phyloP scores from a whole-genome alignment of 2,113 vertebrate genomes.

The Pyrgilauda ruficollis region DNA sequence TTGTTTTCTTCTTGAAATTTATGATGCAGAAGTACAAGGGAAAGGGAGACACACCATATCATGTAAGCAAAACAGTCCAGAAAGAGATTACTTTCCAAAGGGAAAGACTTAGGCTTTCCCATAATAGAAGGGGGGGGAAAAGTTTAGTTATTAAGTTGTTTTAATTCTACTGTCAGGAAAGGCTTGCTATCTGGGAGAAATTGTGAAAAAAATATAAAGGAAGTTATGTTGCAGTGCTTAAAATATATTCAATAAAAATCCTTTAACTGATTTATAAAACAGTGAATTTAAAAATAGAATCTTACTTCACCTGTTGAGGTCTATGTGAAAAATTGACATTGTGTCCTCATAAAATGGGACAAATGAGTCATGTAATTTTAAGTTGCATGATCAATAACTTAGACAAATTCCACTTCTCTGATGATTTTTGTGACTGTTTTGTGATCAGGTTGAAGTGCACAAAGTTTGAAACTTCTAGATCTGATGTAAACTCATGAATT shows the following conservation, averaged over 20 bases:
- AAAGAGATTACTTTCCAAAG: neutral
- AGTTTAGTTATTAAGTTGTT: neutral
- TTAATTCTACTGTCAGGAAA: neutral
- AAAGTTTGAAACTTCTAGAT: conserved; percentile 54
- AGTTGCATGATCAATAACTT: conserved; percentile 91
- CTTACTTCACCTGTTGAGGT: conserved; percentile 73
- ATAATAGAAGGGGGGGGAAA: neutral
- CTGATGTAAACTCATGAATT: neutral
- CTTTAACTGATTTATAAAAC: conserved; percentile 69
- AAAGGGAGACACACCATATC: neutral
- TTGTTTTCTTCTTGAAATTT: neutral
- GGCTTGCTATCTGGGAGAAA: neutral
- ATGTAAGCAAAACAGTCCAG: neutral
- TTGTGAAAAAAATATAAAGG: neutral
- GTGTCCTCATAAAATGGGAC: conserved; percentile 84
- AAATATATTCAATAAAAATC: conserved; percentile 67
- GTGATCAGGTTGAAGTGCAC: conserved; percentile 67
- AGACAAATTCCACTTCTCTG: conserved; percentile 91
- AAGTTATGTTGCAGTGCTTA: conserved; percentile 30
- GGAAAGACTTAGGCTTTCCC: neutral
- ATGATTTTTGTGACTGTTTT: conserved; percentile 85
- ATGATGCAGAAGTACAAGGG: neutral
- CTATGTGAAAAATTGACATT: conserved; percentile 78
- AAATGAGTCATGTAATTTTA: conserved; percentile 95
- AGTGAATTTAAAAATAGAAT: conserved; percentile 69